Conservation (phyloP, 2,113 vertebrate species). For the Erinaceus europaeus region DNA sequence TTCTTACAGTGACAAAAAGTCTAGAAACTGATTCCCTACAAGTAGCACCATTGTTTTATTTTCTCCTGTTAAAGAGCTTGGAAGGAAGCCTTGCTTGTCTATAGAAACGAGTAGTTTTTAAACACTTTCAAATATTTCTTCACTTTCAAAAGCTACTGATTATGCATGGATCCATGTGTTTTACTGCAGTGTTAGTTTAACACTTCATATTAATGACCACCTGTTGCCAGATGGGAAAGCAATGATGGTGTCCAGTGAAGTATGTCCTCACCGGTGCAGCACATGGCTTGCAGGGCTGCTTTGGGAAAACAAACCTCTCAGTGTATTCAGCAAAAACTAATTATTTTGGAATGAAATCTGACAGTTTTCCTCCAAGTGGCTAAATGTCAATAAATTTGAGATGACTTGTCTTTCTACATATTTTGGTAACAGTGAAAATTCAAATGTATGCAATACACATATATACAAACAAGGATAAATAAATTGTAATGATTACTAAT, state of each 20-base stretch:
- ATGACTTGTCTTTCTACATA: constrained; percentile 39
- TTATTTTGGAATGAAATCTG: constrained; percentile 60
- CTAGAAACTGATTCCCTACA: neutral
- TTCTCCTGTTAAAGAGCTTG: constrained; percentile 12
- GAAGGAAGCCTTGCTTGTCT: constrained; percentile 28
- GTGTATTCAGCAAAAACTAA: constrained; percentile 58
- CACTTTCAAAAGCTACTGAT: constrained; percentile 52
- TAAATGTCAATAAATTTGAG: constrained; percentile 52
- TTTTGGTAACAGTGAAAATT: constrained; percentile 36
- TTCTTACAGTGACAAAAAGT: neutral
- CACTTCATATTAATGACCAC: constrained; percentile 56
- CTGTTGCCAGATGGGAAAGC: constrained; percentile 53
- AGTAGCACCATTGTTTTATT: neutral
- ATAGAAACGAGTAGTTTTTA: constrained; percentile 60
- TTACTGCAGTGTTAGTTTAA: constrained; percentile 48
- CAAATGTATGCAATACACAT: neutral
- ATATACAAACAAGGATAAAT: neutral
- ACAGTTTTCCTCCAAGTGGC: constrained; percentile 34
- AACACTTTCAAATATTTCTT: constrained; percentile 39
- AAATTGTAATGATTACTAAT: neutral
- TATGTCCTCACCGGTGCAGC: neutral
- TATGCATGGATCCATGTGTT: constrained; percentile 54
- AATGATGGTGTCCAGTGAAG: constrained; percentile 53
- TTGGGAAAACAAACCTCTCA: constrained; percentile 29
- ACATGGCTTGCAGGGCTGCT: neutral